Percentiles rank a stretch among this genome's conserved stretches.
phyloP scores from a whole-genome alignment of 2,113 vertebrate genomes.

The Periophthalmodon schlosseri region DNA sequence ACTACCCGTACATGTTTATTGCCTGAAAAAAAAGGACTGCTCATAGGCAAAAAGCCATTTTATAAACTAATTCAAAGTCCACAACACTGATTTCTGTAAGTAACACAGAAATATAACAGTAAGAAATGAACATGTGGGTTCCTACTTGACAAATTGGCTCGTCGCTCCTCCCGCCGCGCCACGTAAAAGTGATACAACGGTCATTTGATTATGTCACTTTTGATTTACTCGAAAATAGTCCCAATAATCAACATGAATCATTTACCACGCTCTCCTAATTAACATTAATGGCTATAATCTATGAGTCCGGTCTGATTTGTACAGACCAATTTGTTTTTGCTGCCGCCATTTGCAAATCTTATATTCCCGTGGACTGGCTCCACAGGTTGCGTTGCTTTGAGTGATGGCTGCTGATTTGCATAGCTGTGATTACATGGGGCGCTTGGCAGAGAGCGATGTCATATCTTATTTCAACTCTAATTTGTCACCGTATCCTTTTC shows the following conservation, averaged over 20 bases:
- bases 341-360: conserved; percentile 42
- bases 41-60: no score
- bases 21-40: no score
- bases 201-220: conserved; percentile 22
- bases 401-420: conserved; percentile 52
- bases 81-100: no score
- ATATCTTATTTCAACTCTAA: conserved; percentile 46
- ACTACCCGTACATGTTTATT: no score
- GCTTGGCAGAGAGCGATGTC: conserved; percentile 42
- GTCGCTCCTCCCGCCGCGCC: neutral
- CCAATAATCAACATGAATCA: conserved; percentile 28
- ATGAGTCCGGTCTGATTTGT: conserved; percentile 35
- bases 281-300: conserved; percentile 22
- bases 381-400: conserved; percentile 48
- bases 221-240: conserved; percentile 30
- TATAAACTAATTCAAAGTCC: no score
- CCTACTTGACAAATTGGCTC: neutral
- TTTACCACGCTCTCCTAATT: conserved; percentile 31
- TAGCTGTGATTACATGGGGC: conserved; percentile 44
- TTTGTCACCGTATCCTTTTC: conserved; percentile 36
- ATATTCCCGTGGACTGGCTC: conserved; percentile 32
- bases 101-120: conserved; percentile 21
- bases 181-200: conserved; percentile 19
- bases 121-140: conserved; percentile 21
- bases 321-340: conserved; percentile 35